phyloP scores from a whole-genome alignment of 2,797 vertebrate species.

The Nasua narica region DNA sequence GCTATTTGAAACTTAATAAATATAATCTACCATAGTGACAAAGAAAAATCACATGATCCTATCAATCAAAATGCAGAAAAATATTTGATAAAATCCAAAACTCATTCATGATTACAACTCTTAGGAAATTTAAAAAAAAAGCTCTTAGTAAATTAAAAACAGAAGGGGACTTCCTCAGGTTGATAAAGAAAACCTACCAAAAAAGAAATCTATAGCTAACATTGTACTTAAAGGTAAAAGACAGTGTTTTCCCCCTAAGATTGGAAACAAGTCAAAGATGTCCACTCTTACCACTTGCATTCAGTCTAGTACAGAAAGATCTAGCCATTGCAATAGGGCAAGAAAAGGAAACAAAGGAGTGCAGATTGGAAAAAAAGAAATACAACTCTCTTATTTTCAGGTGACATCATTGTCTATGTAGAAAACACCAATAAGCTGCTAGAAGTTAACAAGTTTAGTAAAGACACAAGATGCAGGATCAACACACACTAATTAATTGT shows the following conservation, averaged over 20 bases:
- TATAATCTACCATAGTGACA: neutral
- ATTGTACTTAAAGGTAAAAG: neutral
- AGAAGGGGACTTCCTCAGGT: neutral
- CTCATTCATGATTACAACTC: neutral
- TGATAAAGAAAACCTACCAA: neutral
- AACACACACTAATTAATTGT: neutral
- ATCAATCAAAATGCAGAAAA: neutral
- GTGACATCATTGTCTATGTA: neutral
- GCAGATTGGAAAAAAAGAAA: neutral
- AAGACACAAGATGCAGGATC: neutral
- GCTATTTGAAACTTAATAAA: neutral
- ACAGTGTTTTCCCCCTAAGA: neutral
- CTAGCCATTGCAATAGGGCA: neutral
- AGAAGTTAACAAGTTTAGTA: neutral
- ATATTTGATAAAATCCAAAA: neutral
- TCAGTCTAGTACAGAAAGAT: neutral
- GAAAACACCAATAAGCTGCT: neutral
- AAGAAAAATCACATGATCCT: neutral
- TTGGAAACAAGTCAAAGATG: neutral
- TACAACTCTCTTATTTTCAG: neutral
- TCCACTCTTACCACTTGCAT: neutral
- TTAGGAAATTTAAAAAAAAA: neutral
- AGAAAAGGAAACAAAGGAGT: neutral
- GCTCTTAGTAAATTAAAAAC: neutral
- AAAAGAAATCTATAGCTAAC: neutral